Percentiles rank a stretch among this genome's conserved stretches.
Evolutionary conservation across 2,113 vertebrate species (phyloP).

Genomic region (Elachura formosa): DNA sequence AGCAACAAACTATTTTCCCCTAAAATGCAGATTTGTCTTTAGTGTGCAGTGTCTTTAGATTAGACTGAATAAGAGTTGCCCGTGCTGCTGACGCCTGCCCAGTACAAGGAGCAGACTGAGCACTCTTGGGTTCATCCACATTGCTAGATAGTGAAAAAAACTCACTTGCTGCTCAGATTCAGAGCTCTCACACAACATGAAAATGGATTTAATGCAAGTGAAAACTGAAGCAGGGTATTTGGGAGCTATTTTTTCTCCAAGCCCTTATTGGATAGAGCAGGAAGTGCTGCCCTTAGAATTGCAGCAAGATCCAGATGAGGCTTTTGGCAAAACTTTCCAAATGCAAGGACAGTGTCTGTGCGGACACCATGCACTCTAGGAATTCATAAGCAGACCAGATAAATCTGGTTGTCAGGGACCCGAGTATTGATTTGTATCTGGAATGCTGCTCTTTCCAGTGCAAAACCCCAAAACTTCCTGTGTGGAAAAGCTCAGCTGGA

Average conservation of each 20-base stretch:
- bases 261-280: neutral
- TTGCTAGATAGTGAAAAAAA: neutral
- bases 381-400: neutral
- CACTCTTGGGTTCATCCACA: neutral
- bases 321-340: neutral
- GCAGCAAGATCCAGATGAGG: neutral
- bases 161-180: neutral
- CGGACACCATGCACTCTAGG: neutral
- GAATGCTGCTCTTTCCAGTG: neutral
- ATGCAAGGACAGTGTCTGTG: neutral
- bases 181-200: neutral
- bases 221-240: neutral
- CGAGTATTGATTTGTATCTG: neutral
- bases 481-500: neutral
- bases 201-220: neutral
- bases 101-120: neutral
- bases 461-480: neutral
- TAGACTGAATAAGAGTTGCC: neutral
- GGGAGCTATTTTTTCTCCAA: neutral
- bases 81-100: neutral
- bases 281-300: neutral
- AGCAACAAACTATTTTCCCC: neutral
- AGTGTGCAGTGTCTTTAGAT: accelerated
- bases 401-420: neutral
- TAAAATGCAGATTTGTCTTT: neutral